Percentiles rank a stretch among this genome's conserved stretches.
Evolutionary conservation across 2,797 vertebrate genomes (phyloP).

Genomic region (Parotocinclus haroldoi): DNA sequence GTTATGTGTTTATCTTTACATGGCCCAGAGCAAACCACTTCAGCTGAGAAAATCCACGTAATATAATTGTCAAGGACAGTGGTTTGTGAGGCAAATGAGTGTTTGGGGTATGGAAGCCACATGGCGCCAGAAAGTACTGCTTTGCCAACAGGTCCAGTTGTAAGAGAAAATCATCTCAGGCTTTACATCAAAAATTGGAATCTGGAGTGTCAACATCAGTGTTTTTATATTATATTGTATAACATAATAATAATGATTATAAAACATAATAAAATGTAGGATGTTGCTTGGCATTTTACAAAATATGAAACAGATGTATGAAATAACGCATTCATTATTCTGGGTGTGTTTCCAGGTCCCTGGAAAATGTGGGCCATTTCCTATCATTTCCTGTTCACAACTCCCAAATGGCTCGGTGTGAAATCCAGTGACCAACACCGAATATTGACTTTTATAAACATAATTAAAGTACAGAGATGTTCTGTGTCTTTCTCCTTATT

Average conservation of each 20-base stretch:
- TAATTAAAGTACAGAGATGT: constrained; percentile 21
- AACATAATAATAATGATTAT: too few species aligned
- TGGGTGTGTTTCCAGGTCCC: constrained; percentile 1
- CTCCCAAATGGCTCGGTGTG: background rate
- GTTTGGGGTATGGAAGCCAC: background rate
- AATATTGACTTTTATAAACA: constrained; percentile 8
- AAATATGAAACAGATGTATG: too few species aligned
- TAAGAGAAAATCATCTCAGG: too few species aligned
- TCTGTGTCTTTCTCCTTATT: constrained; percentile 10
- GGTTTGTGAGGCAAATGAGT: constrained; percentile 12
- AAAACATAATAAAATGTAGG: too few species aligned
- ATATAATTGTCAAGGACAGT: constrained; percentile 1
- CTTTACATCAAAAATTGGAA: too few species aligned
- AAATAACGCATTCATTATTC: background rate
- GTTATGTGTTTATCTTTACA: constrained; percentile 25
- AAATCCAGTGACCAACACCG: constrained; percentile 12
- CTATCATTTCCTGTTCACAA: constrained; percentile 5
- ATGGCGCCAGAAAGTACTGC: background rate
- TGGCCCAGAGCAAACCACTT: constrained; percentile 4
- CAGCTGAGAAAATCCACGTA: constrained; percentile 10
- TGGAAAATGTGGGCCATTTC: constrained; percentile 21
- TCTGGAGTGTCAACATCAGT: too few species aligned
- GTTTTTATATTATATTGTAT: too few species aligned
- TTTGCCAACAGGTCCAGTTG: background rate
- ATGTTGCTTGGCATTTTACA: too few species aligned